Evolutionary conservation across 2,797 vertebrate species (phyloP).

Genomic region (Lerista edwardsae): DNA sequence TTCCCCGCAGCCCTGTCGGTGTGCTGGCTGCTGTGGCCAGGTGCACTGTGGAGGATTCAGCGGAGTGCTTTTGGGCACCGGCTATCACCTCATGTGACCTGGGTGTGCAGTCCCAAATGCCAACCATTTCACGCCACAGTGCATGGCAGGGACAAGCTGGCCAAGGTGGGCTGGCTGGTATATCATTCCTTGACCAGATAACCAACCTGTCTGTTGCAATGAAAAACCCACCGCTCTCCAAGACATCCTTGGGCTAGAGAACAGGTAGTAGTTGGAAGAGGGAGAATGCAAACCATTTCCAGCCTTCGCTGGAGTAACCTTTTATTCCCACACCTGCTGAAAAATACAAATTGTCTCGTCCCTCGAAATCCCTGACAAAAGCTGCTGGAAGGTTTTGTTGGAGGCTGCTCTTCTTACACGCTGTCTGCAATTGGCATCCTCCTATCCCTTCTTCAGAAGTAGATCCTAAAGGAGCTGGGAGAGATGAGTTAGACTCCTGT

Average conservation of each 20-base stretch:
- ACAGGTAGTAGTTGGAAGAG: too few relatives aligned
- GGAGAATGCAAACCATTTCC: too few relatives aligned
- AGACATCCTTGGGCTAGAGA: background rate
- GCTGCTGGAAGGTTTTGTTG: background rate
- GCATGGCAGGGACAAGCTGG: background rate
- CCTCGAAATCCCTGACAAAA: too few relatives aligned
- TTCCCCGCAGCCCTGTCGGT: background rate
- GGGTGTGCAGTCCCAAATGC: background rate
- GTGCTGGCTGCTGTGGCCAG: too few relatives aligned
- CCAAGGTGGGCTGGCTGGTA: background rate
- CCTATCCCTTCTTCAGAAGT: constrained; percentile 51
- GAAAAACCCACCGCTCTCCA: background rate
- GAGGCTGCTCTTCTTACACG: too few relatives aligned
- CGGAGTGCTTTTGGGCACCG: background rate
- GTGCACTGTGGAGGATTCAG: background rate
- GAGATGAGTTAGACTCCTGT: background rate
- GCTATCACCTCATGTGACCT: background rate
- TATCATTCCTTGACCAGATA: background rate
- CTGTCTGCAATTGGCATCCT: too few relatives aligned
- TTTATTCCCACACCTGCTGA: background rate
- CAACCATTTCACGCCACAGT: background rate
- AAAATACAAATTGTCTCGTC: background rate
- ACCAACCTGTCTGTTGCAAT: background rate
- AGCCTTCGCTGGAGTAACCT: background rate
- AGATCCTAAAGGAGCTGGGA: constrained; percentile 64